A percentile compares a stretch with the other conserved stretches of the same genome.
Evolutionary conservation across 2,113 vertebrate species (phyloP).

Genomic region (Sprattus sprattus): DNA sequence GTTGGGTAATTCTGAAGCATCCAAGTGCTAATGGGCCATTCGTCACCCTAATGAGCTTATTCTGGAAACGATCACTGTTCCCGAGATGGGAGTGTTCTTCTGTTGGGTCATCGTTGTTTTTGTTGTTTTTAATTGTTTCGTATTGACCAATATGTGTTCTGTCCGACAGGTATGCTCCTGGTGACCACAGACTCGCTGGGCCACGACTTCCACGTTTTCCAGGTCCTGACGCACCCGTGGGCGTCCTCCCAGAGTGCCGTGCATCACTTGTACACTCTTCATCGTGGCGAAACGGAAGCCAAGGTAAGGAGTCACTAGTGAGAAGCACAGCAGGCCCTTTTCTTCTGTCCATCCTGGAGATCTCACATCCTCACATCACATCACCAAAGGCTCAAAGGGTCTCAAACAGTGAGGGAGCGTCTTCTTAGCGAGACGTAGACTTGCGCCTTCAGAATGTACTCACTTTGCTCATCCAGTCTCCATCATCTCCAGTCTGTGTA

Average conservation of each 20-base stretch:
- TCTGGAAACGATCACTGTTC: neutral
- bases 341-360: too few species aligned
- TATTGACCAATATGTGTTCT: neutral
- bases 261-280: conserved; percentile 95
- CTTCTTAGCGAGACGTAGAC: neutral
- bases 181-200: conserved; percentile 93
- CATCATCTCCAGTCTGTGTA: neutral
- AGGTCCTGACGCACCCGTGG: conserved; percentile 96
- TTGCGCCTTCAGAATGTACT: neutral
- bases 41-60: neutral
- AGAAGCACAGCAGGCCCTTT: too few species aligned
- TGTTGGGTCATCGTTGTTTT: conserved; percentile 15
- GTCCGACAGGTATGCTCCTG: conserved; percentile 86
- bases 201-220: conserved; percentile 97
- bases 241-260: conserved; percentile 94
- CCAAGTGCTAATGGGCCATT: neutral
- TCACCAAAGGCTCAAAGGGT: neutral
- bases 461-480: neutral
- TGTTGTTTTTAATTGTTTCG: neutral
- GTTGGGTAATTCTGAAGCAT: neutral
- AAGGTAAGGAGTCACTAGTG: conserved; percentile 73
- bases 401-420: neutral
- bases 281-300: conserved; percentile 98
- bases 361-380: too few species aligned
- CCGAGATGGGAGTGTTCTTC: too few species aligned